Base-by-base conservation (phyloP, 2,888 invertebrate species). In the Himalopsyche japonica region DNA sequence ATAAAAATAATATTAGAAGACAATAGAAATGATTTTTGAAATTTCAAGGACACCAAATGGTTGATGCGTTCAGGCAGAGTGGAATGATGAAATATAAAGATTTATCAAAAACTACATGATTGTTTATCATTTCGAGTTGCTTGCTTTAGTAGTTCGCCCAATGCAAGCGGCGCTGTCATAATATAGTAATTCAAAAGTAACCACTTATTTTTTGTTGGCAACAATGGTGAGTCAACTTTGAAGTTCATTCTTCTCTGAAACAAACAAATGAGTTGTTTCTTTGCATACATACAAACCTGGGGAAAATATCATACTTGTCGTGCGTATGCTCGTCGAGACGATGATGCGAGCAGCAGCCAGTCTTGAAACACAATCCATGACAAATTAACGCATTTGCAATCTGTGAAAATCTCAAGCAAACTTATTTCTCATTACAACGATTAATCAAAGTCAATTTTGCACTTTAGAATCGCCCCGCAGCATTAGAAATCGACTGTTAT, bases 321-420 rank as follows among this genome's bases (percentile, higher is more conserved):
- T 70, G 70, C 8, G 70, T 70, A 27, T 70, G 70, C 15, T 70
- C 70, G 27, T 70, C 24, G 70, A 27, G 24, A 5, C 32, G 64
- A 34, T 20, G 64, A 34, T 20, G 81, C 32, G 37, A 70, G 70
- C 70, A 1, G 34, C 34, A 12, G 34, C 57, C 64, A 32, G 34
- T 49, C 32, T 32, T 32, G 24, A 27, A 24, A 48, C 27, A 32
- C 80, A n/a, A 57, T 30, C 32, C 81, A 47, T 70, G 32, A n/a
- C 81, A 34, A 70, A 47, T 32, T 20, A 89, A 47, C 90, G 89
- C 89, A 70, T 70, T 70, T 27, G 70, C 70, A 70, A 70, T 91
- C 92, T 92, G 92, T 91, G 92, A 91, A 92, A 92, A 91, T 91
- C 92, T 92, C 91, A 81, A 81, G 91, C 89, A 88, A 89, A 91